Evolutionary conservation across 2,888 invertebrate genomes (phyloP), one percentile per base, ranked within the genome.

Genomic region (Xylota segnis): DNA sequence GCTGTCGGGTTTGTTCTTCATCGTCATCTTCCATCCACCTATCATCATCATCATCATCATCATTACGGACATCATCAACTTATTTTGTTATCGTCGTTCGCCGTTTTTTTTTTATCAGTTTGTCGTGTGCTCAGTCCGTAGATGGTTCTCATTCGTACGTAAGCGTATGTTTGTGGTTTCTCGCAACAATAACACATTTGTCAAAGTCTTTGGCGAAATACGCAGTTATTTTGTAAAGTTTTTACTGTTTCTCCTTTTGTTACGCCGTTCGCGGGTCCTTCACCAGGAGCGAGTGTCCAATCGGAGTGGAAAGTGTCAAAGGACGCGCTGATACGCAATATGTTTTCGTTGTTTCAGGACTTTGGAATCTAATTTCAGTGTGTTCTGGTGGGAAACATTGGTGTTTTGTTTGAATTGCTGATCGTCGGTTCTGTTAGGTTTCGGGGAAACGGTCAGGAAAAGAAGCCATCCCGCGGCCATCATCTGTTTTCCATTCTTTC

Each of bases 401-500:
- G 37, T 50, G 23, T 72, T 50, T 29, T 9, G 50, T 4, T 29
- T 52, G 10, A 2, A 45, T 5, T 29, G 61, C 40, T 27, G 2
- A 29, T 5, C n/a, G 40, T 4, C 2, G n/a, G 4, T 12, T 6
- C 12, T 10, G 23, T 27, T 32, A 43, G 34, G 10, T 23, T 16
- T 16, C 12, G 6, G 12, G 32, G 47, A 6, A 58, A 54, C 43
- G 27, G 37, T 5, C 18, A 18, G 23, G 23, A 58, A 81, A 68
- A 63, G 66, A 66, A 66, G 77, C 59, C 77, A 77, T 77, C 16
- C 14, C 32, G 70, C 23, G 56, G 71, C 63, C 63, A 63, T 68
- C 68, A 59, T 76, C 58, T 82, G 75, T 76, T 70, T 74, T 61
- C 68, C 29, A 63, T 63, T 37, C 45, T 61, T 63, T 68, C 40